These are phyloP conservation scores for Macropus fuliginosus DNA, from an alignment of 2,797 vertebrate genomes.

Conservation along the genomic window DNA sequence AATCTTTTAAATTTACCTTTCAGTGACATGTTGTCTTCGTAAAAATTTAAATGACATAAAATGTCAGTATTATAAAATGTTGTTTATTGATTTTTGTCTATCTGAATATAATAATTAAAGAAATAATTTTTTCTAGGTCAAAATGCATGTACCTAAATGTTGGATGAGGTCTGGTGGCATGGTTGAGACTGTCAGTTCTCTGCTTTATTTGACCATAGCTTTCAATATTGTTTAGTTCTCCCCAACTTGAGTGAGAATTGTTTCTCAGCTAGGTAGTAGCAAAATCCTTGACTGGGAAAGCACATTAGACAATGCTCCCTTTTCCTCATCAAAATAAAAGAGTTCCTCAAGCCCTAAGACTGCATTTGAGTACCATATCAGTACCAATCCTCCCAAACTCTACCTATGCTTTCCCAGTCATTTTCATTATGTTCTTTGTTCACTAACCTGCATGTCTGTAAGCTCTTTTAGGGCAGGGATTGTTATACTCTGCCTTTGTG, in stretches of 20 bases:
- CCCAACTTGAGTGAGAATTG: neutral
- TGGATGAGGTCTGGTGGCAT: neutral
- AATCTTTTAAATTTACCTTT: neutral
- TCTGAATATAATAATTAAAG: conserved; percentile 9
- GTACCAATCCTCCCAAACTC: neutral
- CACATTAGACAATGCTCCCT: neutral
- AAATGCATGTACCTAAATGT: neutral
- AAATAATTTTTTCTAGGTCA: conserved; percentile 8
- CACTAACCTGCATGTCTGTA: neutral
- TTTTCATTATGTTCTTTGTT: neutral
- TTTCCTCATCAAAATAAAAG: neutral
- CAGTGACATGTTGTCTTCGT: neutral
- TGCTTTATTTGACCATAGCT: neutral
- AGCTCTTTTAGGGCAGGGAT: neutral
- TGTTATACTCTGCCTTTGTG: neutral
- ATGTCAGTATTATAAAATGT: neutral
- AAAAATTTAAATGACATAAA: conserved; percentile 24
- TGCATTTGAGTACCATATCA: neutral
- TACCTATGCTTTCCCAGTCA: neutral
- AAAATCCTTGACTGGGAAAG: neutral
- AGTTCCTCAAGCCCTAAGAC: neutral
- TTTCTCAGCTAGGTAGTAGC: neutral
- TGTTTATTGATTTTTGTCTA: conserved; percentile 12
- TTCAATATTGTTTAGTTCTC: neutral
- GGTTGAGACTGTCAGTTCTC: neutral